phyloP scores from a whole-genome alignment of 2,797 vertebrate species.

The Myoxocephalus aenaeus region DNA sequence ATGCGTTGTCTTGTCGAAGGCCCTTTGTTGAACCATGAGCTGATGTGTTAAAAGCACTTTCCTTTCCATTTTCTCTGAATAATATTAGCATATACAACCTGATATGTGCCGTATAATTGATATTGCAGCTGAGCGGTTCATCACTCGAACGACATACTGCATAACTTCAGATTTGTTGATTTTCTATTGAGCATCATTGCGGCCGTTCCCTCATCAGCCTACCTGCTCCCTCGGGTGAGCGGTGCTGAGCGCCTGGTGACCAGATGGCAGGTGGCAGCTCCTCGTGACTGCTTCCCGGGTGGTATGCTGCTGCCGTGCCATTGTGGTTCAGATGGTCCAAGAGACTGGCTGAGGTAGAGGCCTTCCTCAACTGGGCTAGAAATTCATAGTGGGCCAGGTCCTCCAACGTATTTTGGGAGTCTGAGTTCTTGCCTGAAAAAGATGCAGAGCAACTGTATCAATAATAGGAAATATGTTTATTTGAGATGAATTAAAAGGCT shows the following conservation, averaged over 20 bases:
- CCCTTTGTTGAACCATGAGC: neutral
- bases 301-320: conserved; percentile 60
- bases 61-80: conserved; percentile 31
- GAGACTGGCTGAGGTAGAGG: conserved; percentile 66
- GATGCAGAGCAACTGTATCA: neutral
- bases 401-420: conserved; percentile 74
- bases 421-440: conserved; percentile 74
- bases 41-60: neutral
- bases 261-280: conserved; percentile 80
- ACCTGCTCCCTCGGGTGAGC: conserved; percentile 81
- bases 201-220: neutral
- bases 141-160: neutral
- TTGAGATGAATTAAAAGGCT: neutral
- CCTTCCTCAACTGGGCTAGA: conserved; percentile 78
- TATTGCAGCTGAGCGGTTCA: neutral
- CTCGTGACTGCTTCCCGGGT: conserved; percentile 57
- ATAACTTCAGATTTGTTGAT: neutral
- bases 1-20: neutral
- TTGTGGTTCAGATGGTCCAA: conserved; percentile 74
- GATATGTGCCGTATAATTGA: conserved; percentile 2
- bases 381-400: conserved; percentile 79
- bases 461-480: neutral
- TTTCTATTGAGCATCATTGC: neutral
- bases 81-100: conserved; percentile 17
- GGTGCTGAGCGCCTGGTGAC: conserved; percentile 78